These are phyloP conservation scores for Sphyrna mokarran DNA, from an alignment of 2,113 vertebrate species.

Conservation along the genomic window DNA sequence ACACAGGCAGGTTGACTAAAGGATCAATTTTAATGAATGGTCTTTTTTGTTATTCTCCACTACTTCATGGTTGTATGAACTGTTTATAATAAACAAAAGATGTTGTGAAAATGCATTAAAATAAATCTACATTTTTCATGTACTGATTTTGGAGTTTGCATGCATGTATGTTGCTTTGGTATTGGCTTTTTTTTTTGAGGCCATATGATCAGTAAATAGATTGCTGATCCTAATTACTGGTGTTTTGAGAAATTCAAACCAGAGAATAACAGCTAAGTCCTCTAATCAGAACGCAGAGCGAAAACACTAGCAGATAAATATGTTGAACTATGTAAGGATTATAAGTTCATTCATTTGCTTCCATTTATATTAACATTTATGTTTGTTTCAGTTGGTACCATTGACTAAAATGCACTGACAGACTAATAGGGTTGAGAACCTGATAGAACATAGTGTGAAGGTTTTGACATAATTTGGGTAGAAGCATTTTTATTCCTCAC, in stretches of 20 bases:
- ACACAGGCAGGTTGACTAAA: neutral
- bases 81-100: neutral
- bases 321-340: neutral
- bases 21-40: neutral
- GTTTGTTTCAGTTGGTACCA: neutral
- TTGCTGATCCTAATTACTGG: neutral
- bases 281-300: neutral
- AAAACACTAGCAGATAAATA: neutral
- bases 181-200: neutral
- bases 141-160: neutral
- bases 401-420: neutral
- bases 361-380: neutral
- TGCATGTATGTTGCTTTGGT: neutral
- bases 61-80: neutral
- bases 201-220: no score
- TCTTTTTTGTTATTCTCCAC: neutral
- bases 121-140: neutral
- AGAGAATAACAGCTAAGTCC: neutral
- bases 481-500: neutral
- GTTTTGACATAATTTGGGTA: neutral
- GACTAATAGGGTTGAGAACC: neutral
- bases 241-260: neutral
- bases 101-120: neutral
- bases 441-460: neutral
- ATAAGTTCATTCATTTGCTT: neutral